phyloP scores from a whole-genome alignment of 2,888 invertebrate species.

The Heliconius ethilla region DNA sequence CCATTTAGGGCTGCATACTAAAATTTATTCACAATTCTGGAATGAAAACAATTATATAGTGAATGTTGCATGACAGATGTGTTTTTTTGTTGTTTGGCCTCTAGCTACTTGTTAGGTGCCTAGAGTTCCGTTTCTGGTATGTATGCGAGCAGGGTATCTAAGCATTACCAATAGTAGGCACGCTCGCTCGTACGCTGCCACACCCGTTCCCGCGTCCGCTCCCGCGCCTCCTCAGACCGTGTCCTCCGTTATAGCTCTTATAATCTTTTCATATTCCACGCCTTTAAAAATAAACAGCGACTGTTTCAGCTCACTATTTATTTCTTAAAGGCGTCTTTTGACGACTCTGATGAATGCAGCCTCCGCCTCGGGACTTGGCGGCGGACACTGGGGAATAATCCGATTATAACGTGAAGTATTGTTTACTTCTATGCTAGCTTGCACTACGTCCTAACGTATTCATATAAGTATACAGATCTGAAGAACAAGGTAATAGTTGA shows the following conservation, averaged over 20 bases:
- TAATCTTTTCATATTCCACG: slow-evolving; percentile 33
- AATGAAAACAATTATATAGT: neutral
- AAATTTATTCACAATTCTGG: neutral
- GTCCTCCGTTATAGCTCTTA: slow-evolving; percentile 17
- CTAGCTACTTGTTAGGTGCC: too few relatives aligned
- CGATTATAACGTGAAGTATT: slow-evolving; percentile 9
- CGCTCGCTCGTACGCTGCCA: neutral
- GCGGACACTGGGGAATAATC: slow-evolving; percentile 25
- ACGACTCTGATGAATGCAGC: slow-evolving; percentile 33
- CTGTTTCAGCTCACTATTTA: slow-evolving; percentile 33
- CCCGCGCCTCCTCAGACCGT: slow-evolving; percentile 9
- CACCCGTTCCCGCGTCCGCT: neutral
- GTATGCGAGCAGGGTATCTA: neutral
- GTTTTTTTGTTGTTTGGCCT: too few relatives aligned
- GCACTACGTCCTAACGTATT: neutral
- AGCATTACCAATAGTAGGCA: neutral
- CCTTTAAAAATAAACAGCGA: slow-evolving; percentile 30
- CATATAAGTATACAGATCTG: neutral
- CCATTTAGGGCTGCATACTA: neutral
- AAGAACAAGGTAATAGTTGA: too few relatives aligned
- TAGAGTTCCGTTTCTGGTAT: too few relatives aligned
- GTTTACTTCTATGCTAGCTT: slow-evolving; percentile 14
- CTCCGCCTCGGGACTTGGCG: slow-evolving; percentile 11
- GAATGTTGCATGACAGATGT: neutral
- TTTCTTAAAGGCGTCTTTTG: slow-evolving; percentile 34